Conservation (phyloP, 2,113 vertebrate species). For the Tretioscincus oriximinensis region DNA sequence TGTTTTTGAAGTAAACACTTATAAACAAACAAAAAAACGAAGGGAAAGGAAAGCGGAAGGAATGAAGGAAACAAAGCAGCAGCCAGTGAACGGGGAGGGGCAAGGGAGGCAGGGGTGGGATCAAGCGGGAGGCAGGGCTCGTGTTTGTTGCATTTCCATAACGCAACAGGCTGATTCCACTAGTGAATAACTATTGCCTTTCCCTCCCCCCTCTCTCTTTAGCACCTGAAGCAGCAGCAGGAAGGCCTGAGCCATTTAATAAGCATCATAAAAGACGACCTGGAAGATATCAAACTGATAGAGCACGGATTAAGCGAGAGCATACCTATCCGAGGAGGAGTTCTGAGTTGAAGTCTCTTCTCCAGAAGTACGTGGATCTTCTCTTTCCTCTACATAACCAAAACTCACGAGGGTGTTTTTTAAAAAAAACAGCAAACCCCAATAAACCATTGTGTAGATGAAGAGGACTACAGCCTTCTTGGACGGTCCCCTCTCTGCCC, state of each 20-base stretch:
- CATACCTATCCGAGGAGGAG: conserved; percentile 84
- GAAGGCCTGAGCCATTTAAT: conserved; percentile 95
- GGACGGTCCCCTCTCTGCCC: conserved; percentile 38
- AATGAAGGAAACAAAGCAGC: neutral
- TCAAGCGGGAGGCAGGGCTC: too few species aligned
- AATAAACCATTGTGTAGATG: conserved; percentile 23
- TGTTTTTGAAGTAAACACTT: too few species aligned
- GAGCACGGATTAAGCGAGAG: conserved; percentile 91
- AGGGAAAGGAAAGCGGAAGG: too few species aligned
- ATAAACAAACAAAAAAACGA: too few species aligned
- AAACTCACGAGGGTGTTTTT: conserved; percentile 46
- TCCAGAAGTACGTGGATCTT: neutral
- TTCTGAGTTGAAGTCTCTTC: conserved; percentile 81
- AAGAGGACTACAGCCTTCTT: conserved; percentile 38
- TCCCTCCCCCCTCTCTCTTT: conserved; percentile 31
- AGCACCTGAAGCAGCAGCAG: conserved; percentile 97
- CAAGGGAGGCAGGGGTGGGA: too few species aligned
- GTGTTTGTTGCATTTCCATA: too few species aligned
- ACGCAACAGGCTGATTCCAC: too few species aligned
- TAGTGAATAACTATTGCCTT: neutral
- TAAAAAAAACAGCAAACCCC: neutral
- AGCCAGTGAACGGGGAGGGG: neutral
- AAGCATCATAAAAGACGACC: conserved; percentile 92
- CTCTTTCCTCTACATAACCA: conserved; percentile 55
- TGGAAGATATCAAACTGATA: conserved; percentile 95